A percentile compares a stretch with the other conserved stretches of the same genome.
Conservation (phyloP, 2,888 invertebrate species). For the Philonicus albiceps region DNA sequence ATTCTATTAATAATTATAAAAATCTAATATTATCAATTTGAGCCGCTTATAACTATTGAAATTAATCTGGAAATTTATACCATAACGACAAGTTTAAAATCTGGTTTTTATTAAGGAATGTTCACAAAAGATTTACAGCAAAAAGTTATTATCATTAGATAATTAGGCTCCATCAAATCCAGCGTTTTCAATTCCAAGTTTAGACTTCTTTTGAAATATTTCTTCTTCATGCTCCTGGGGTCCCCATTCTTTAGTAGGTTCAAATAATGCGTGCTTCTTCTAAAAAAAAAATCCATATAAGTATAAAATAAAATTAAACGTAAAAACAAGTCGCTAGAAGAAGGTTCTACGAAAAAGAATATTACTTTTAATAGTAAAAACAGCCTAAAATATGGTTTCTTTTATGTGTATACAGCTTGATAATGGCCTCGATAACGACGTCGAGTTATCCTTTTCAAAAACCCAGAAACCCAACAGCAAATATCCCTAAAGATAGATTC, state of each 20-base stretch:
- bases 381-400: no score
- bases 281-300: conserved; percentile 53
- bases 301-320: neutral
- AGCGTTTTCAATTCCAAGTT: conserved; percentile 39
- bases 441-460: no score
- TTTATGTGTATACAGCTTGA: no score
- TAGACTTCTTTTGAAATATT: neutral
- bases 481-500: no score
- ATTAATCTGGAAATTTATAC: neutral
- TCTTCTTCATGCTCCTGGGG: conserved; percentile 54
- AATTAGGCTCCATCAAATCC: conserved; percentile 20
- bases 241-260: conserved; percentile 66
- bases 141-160: neutral
- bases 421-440: no score
- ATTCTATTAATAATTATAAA: no score
- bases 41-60: no score
- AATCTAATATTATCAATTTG: no score
- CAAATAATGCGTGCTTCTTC: conserved; percentile 66
- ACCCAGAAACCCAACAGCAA: no score
- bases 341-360: no score
- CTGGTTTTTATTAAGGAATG: neutral
- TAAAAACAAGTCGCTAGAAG: neutral
- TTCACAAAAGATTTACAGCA: neutral
- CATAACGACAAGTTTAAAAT: neutral
- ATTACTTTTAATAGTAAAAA: no score